Base-by-base conservation (phyloP, 2,888 invertebrate species). In the Napeogenes sylphis region DNA sequence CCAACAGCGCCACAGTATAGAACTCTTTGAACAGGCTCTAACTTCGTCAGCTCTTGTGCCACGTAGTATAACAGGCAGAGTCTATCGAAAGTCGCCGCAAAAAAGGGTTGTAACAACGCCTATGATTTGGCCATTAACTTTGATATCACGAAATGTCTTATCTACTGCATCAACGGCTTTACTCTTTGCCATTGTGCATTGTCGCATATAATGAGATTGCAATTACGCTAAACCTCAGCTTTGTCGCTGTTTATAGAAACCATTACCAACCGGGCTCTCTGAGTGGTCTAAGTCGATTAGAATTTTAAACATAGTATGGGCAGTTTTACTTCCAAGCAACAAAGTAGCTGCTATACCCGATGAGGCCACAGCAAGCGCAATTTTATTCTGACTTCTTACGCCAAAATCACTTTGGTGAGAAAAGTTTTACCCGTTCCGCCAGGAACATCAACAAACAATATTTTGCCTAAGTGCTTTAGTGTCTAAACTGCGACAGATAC, bases 211-310 rank as follows among this genome's bases (percentile, higher is more conserved):
- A 78, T 75, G 35, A 78, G 63, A 69, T 68, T 69, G 55, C 73
- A 72, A 62, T 67, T 58, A 55, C 63, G 68, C 55, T 77, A 67
- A 57, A 80, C 70, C 54, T 73, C 73, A 55, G 71, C 76, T 71
- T 73, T 74, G 64, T 71, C 73, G 30, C 75, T 75, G 58, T 69
- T 68, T 72, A 72, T 74, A 56, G 74, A 63, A 70, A 79, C n/a
- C 73, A 60, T 73, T 74, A 63, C 76, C 77, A 35, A 67, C 69
- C 55, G 75, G 72, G 63, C 45, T 59, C 70, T 78, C 73, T 54
- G 46, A 69, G 45, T 55, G 61, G 59, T 74, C 71, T 59, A 78
- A 65, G 61, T 77, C 72, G 53, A 75, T 70, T 13, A 59, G 65
- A 4, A 68, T 56, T 55, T 68, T 70, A 53, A 67, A 68, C 54